Evolutionary conservation across 2,888 invertebrate species (phyloP).

Genomic region (Lasioglossum morio): DNA sequence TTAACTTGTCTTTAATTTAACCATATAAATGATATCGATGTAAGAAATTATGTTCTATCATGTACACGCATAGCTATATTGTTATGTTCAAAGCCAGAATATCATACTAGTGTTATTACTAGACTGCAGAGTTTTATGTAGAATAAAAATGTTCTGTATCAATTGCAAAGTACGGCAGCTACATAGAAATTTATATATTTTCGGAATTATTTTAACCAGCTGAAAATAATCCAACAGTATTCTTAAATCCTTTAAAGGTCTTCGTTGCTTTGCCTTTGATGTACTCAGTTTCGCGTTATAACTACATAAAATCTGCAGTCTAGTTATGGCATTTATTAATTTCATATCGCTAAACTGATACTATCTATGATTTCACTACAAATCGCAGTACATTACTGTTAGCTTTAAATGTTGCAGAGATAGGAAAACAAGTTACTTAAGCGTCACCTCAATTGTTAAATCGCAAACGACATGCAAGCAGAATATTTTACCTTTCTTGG

Average conservation of each 20-base stretch:
- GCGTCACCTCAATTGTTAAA: not conserved
- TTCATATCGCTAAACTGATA: not conserved
- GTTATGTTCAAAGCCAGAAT: slow-evolving; percentile 22
- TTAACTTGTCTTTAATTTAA: not conserved
- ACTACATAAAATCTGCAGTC: not conserved
- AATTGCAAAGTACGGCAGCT: not conserved
- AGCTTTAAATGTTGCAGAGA: not conserved
- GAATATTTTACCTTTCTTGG: slow-evolving; percentile 76
- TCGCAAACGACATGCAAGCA: slow-evolving; percentile 17
- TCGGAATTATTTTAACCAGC: too few relatives aligned
- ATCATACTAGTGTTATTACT: slow-evolving; percentile 8
- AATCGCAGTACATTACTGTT: not conserved
- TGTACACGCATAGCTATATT: not conserved
- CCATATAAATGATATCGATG: not conserved
- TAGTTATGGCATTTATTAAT: not conserved
- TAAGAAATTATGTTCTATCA: slow-evolving; percentile 34
- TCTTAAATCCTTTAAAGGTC: not conserved
- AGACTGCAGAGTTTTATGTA: not conserved
- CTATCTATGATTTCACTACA: not conserved
- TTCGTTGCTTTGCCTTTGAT: not conserved
- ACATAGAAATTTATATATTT: too few relatives aligned
- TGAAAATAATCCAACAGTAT: too few relatives aligned
- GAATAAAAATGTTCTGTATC: too few relatives aligned
- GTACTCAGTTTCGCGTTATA: not conserved
- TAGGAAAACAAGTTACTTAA: not conserved